Base-by-base conservation (phyloP, 2,797 vertebrate genomes). In the Hybognathus amarus region DNA sequence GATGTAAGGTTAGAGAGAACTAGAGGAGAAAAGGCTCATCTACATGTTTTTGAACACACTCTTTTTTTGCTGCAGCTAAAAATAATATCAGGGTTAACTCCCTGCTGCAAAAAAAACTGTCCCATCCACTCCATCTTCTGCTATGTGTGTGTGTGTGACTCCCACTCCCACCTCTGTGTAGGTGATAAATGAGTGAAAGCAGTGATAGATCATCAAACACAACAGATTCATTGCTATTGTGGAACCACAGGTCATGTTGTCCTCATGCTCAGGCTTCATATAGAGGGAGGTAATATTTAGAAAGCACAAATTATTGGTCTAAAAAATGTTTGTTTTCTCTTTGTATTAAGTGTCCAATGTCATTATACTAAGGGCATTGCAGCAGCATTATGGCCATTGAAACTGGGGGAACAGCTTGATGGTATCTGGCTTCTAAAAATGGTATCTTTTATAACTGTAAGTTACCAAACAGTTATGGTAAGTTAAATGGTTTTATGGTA, bases 41-140 rank as follows among this genome's bases (percentile, higher is more conserved):
- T 88, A 89, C 88, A 89, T 88, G 88, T 90, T 91, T 69, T 85
- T 85, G 83, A 87, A 90, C 89, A 91, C 83, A 77, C 83, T 91
- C 89, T 91, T 87, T 92, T 90, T 89, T 89, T 90, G 54, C 84
- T 87, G 87, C 75, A 67, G 91, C 92, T 94, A 93, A 94, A 94
- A 94, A 93, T 94, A 93, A 92, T 89, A 92, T 90, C 87, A 91
- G 89, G 91, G 92, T 89, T 93, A 91, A 90, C 89, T 92, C 90
- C 87, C 91, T 82, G 87, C 91, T 91, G 90, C 89, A 88, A 85
- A 91, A 91, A 33, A 33, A 33, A 33, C 89, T 91, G 89, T 92
- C 91, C 88, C 83, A 66, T 56, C 86, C 84, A 74, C 89, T 83
- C 73, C 88, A 90, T 89, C 88, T 90, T 87, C 76, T 70, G 59